phyloP scores from a whole-genome alignment of 35 echinoderm and acorn worm genomes.

The Heliocidaris erythrogramma region DNA sequence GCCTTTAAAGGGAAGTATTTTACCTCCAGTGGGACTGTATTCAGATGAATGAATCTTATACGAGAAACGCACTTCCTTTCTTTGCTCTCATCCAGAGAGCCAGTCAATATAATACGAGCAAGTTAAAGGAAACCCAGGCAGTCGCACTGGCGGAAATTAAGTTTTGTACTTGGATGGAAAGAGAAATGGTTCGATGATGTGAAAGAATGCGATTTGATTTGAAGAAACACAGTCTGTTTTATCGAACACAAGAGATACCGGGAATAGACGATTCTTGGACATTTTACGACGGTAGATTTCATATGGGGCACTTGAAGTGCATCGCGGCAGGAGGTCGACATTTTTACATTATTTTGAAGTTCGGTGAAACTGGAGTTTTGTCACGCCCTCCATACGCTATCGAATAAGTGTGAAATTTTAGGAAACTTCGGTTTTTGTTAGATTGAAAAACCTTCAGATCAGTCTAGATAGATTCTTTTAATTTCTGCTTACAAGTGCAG shows the following conservation, averaged over 20 bases:
- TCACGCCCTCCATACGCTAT: too few relatives aligned
- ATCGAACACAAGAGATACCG: background rate
- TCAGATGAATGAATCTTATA: background rate
- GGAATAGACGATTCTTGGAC: background rate
- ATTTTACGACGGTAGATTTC: background rate
- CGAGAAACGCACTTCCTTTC: background rate
- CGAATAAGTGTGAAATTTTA: too few relatives aligned
- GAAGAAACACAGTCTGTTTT: background rate
- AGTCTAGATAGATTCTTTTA: too few relatives aligned
- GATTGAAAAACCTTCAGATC: too few relatives aligned
- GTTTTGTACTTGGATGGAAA: background rate
- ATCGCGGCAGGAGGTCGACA: too few relatives aligned
- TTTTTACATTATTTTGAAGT: too few relatives aligned
- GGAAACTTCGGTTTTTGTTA: too few relatives aligned
- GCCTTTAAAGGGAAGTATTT: background rate
- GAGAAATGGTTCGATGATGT: background rate
- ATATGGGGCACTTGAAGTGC: too few relatives aligned
- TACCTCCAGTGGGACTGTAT: background rate
- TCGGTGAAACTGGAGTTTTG: too few relatives aligned
- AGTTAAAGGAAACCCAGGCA: background rate
- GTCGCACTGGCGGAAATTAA: background rate
- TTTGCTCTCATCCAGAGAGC: background rate
- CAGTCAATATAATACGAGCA: background rate
- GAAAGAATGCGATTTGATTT: background rate
- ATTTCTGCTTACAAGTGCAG: too few relatives aligned